These are phyloP conservation scores for Stenurella melanura DNA, from an alignment of 2,888 invertebrate genomes.

Conservation along the genomic window DNA sequence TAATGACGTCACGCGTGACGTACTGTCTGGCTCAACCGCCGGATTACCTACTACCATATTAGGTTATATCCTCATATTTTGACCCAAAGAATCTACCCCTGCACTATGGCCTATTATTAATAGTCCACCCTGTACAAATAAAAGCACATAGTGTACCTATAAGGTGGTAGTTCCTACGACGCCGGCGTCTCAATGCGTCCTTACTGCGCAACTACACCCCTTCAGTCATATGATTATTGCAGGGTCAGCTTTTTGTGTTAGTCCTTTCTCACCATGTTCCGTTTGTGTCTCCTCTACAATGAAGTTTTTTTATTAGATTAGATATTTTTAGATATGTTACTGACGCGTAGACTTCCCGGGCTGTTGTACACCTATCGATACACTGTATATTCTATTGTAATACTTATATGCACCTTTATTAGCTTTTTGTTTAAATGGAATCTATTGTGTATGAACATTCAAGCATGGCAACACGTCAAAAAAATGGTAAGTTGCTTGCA, in stretches of 20 bases:
- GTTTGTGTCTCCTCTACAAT: conserved; percentile 1
- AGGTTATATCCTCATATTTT: no score
- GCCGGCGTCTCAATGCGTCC: conserved; percentile 38
- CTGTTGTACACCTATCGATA: conserved; percentile 67
- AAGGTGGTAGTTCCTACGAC: conserved; percentile 11
- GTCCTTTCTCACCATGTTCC: conserved; percentile 32
- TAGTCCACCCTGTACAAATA: no score
- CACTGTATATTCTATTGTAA: conserved; percentile 67
- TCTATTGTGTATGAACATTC: conserved; percentile 77
- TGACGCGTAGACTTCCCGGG: conserved; percentile 65
- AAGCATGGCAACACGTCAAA: conserved; percentile 77
- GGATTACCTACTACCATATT: no score
- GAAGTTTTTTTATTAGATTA: conserved; percentile 8
- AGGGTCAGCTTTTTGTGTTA: conserved; percentile 23
- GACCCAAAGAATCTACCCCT: no score
- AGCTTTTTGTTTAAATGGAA: conserved; percentile 77
- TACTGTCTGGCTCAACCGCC: no score
- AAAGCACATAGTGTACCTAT: neutral
- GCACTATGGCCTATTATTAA: no score
- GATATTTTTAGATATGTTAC: conserved; percentile 53
- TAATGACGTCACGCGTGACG: no score
- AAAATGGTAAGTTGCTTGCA: conserved; percentile 74
- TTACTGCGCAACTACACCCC: conserved; percentile 35
- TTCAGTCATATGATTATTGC: conserved; percentile 36
- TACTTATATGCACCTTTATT: conserved; percentile 69